Evolutionary conservation across 2,113 vertebrate genomes (phyloP), one percentile per base, ranked within the genome.

Genomic region (Nothobranchius furzeri): DNA sequence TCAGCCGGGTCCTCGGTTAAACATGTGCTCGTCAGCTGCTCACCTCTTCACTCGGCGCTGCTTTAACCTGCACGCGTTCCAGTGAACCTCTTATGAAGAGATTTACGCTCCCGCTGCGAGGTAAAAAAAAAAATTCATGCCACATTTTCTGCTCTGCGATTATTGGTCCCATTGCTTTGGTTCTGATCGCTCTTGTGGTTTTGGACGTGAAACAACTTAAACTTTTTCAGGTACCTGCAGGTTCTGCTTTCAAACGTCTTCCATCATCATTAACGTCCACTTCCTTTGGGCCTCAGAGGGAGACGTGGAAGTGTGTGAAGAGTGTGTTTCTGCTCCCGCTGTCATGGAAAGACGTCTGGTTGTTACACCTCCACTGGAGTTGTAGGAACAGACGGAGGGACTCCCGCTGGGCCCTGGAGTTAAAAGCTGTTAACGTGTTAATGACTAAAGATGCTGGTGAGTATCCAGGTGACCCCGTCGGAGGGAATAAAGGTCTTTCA

Each of bases 1-100:
- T 94, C 91, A 91, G 90, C 87, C 83, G 57, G 78, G 62, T 92
- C 20, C 20, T 20, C 1, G 1, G 20, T 42, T 87, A 54, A 90
- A 93, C 93, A 94, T 92, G 82, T 95, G 94, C 89, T 87, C 80
- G 90, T 95, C 94, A 95, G 94, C 93, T 95, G 93, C 85, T 70
- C 12, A 49, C 54, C 54, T 72, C 56, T 35, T 24, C 37, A 47
- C 30, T 36, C 4, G 2, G 1, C 67, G 60, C 51, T 55, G 45
- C 25, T 59, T 15, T 47, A 92, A 81, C 80, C 79, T 91, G 90
- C 85, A 81, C 86, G 89, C 78, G 82, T 85, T 91, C 90, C 91
- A 90, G 85, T 69, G 1, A 20, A 20, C 1, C 20, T 20, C 20
- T 20, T 85, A 81, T 53, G 88, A 89, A 83, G 90, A 94, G 95